Evolutionary conservation across 2,113 vertebrate genomes (phyloP).

Genomic region (Sorex araneus): DNA sequence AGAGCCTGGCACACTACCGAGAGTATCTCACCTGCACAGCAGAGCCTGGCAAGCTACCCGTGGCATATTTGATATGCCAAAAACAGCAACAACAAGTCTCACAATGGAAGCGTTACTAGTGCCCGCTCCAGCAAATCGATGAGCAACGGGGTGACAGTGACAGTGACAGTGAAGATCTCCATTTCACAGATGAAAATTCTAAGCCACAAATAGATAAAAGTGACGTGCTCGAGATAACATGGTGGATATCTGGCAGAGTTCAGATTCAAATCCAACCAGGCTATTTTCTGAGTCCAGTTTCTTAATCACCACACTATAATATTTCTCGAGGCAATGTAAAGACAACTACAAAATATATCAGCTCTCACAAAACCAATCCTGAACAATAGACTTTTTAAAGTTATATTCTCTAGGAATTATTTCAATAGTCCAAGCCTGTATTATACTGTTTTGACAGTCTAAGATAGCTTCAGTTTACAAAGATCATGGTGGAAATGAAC

Average conservation of each 20-base stretch:
- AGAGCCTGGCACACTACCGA: too few species aligned
- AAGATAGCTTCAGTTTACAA: background rate
- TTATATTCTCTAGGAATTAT: background rate
- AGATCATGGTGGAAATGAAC: background rate
- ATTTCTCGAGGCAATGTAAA: background rate
- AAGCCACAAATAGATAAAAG: background rate
- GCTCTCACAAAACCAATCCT: background rate
- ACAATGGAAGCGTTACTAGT: too few species aligned
- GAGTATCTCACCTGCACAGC: too few species aligned
- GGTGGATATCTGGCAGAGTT: background rate
- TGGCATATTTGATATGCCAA: too few species aligned
- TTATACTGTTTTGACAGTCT: background rate
- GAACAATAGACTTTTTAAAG: background rate
- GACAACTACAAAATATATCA: background rate
- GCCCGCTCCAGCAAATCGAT: too few species aligned
- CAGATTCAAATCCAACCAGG: background rate
- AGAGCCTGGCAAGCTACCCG: too few species aligned
- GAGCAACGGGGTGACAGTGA: too few species aligned
- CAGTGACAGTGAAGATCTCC: too few species aligned
- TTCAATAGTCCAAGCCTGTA: background rate
- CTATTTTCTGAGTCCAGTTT: background rate
- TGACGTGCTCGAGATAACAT: background rate
- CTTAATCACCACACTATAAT: background rate
- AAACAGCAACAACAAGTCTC: too few species aligned
- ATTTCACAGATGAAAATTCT: slow-evolving; percentile 5